Evolutionary conservation across 1,140 invertebrate species (phyloP).

Genomic region (Nixonia krombeini): DNA sequence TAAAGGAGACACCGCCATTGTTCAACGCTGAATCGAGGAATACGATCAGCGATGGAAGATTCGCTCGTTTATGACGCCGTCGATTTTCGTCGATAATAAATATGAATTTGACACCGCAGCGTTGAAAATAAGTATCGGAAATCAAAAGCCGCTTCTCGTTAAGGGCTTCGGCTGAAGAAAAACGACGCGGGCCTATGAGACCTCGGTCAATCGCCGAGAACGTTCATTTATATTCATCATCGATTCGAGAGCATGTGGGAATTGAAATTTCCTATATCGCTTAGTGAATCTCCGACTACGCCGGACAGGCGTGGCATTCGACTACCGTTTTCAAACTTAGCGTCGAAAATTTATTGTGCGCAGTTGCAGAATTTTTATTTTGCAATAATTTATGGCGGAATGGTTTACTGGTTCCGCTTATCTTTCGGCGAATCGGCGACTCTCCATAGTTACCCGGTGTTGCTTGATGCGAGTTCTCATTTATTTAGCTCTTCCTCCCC

Average conservation of each 20-base stretch:
- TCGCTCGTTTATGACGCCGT: background rate
- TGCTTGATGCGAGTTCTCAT: too few relatives aligned
- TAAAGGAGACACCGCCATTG: background rate
- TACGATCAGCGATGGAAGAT: background rate
- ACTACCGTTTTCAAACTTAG: background rate
- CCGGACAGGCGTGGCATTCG: background rate
- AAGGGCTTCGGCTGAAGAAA: background rate
- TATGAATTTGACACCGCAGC: background rate
- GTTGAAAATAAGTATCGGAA: background rate
- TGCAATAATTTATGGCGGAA: too few relatives aligned
- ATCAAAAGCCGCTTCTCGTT: background rate
- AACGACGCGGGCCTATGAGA: background rate
- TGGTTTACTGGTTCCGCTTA: too few relatives aligned
- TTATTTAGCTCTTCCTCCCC: background rate
- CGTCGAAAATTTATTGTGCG: too few relatives aligned
- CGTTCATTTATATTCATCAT: slow-evolving; percentile 10
- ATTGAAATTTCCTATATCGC: slow-evolving; percentile 9
- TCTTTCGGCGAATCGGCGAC: too few relatives aligned
- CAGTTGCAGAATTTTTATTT: too few relatives aligned
- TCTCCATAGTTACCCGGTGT: too few relatives aligned
- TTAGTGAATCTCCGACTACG: background rate
- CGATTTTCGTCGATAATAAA: background rate
- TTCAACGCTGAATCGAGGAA: background rate
- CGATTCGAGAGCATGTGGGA: slow-evolving; percentile 2
- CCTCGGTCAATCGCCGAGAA: slow-evolving; percentile 1